Conservation (phyloP, 2,113 vertebrate species). For the Gorsachius goisagi region DNA sequence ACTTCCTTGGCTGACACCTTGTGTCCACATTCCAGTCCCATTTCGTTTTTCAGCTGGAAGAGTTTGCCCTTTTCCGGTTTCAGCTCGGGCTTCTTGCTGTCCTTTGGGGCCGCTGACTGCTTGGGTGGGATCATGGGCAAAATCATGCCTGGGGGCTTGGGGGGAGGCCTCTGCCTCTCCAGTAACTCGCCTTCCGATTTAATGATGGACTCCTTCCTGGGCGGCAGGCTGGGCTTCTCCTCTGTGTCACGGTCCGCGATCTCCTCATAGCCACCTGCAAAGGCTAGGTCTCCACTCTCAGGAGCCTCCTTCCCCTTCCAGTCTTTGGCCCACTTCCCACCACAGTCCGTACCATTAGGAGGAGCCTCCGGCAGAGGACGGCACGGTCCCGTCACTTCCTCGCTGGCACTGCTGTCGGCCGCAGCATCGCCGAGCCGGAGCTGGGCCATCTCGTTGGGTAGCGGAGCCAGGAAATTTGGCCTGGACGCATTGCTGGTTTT, state of each 20-base stretch:
- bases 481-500: slow-evolving; percentile 91
- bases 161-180: slow-evolving; percentile 81
- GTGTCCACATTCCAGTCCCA: slow-evolving; percentile 95
- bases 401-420: slow-evolving; percentile 1
- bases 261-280: slow-evolving; percentile 73
- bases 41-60: slow-evolving; percentile 90
- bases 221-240: slow-evolving; percentile 93
- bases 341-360: slow-evolving; percentile 68
- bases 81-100: slow-evolving; percentile 79
- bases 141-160: slow-evolving; percentile 87
- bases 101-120: slow-evolving; percentile 73
- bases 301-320: slow-evolving; percentile 82
- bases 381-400: slow-evolving; percentile 77
- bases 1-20: slow-evolving; percentile 93
- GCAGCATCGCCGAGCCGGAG: slow-evolving; percentile 76
- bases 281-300: slow-evolving; percentile 64
- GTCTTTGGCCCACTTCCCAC: slow-evolving; percentile 82
- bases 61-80: slow-evolving; percentile 90
- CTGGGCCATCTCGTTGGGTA: slow-evolving; percentile 88
- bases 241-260: slow-evolving; percentile 72
- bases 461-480: slow-evolving; percentile 91
- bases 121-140: slow-evolving; percentile 85
- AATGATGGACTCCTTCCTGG: slow-evolving; percentile 92
- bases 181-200: slow-evolving; percentile 86
- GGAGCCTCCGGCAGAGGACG: slow-evolving; percentile 92